Percentiles rank a stretch among this genome's conserved stretches.
phyloP scores from a whole-genome alignment of 2,888 invertebrate species.

The Leptodirus hochenwartii region DNA sequence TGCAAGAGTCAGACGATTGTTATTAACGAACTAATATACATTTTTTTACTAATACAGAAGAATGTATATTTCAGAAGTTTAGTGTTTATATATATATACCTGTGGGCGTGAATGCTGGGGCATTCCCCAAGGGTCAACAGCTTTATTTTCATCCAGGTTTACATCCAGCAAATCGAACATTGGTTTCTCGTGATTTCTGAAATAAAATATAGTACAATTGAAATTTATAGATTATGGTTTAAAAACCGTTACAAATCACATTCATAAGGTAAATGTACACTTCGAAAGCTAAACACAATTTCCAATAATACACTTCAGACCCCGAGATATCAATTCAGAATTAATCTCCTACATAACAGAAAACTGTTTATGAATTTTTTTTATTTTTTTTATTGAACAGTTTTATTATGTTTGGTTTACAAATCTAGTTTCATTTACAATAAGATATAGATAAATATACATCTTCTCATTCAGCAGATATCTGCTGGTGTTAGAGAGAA shows the following conservation, averaged over 20 bases:
- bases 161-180: slow-evolving; percentile 73
- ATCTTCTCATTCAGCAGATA: no score
- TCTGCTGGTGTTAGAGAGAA: no score
- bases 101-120: slow-evolving; percentile 37
- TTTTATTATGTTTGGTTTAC: no score
- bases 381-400: no score
- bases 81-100: slow-evolving; percentile 24
- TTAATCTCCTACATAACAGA: no score
- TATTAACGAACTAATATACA: not conserved
- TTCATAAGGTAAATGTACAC: not conserved
- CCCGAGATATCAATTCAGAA: no score
- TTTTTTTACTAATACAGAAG: not conserved
- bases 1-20: not conserved
- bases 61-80: slow-evolving; percentile 1
- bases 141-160: slow-evolving; percentile 37
- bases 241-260: not conserved
- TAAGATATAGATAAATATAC: no score
- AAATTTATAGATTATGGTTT: not conserved
- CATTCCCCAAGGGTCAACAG: slow-evolving; percentile 61
- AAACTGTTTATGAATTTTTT: no score
- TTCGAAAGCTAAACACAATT: no score
- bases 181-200: slow-evolving; percentile 7
- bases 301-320: no score
- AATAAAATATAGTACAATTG: not conserved
- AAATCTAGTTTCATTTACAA: no score